Evolutionary conservation across 1,140 invertebrate genomes (phyloP).

Genomic region (Rhizoglyphus robini): DNA sequence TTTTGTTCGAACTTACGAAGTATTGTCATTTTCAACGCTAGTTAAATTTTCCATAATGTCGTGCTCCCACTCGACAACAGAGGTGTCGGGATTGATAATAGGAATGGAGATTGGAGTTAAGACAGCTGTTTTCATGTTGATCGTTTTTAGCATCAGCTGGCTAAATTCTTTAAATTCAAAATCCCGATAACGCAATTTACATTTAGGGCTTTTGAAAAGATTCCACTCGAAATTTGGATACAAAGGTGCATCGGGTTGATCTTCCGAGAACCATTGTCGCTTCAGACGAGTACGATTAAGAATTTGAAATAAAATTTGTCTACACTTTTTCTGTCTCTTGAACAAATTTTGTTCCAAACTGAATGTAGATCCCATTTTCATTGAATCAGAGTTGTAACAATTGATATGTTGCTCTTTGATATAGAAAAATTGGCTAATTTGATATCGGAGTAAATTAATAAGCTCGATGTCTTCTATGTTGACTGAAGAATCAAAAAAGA

Average conservation of each 20-base stretch:
- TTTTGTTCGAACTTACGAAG: background rate
- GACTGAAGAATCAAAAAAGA: conserved; percentile 48
- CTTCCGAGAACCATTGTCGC: background rate
- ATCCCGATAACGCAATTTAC: background rate
- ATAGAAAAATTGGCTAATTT: conserved; percentile 13
- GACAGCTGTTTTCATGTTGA: background rate
- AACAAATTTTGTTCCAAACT: background rate
- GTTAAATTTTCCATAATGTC: background rate
- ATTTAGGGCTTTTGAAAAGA: background rate
- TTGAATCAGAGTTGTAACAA: background rate
- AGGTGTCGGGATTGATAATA: background rate
- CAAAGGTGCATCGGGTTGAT: background rate
- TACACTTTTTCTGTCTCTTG: background rate
- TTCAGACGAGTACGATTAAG: background rate
- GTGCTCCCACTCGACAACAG: background rate
- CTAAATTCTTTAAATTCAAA: background rate
- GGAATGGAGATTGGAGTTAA: background rate
- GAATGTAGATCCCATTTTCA: background rate
- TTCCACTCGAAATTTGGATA: background rate
- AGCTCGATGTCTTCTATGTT: conserved; percentile 27
- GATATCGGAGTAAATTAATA: conserved; percentile 21
- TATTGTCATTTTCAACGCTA: background rate
- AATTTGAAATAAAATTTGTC: background rate
- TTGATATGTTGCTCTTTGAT: conserved; percentile 1
- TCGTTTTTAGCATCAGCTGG: background rate